Base-by-base conservation (phyloP, 23 tunicate species). In the Halocynthia roretzi region DNA sequence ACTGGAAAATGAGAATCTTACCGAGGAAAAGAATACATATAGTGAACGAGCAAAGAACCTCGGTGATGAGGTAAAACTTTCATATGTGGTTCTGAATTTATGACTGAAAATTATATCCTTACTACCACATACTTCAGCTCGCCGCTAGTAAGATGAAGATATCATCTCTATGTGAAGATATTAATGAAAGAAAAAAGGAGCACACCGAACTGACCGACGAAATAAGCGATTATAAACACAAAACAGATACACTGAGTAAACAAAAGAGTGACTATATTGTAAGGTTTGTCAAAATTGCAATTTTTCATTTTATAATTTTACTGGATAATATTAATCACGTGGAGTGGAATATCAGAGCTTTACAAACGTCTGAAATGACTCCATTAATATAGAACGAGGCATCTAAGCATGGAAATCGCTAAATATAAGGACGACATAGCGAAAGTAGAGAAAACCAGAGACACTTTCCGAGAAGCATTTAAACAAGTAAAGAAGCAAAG, bases 401-500 rank as follows among this genome's bases (percentile, higher is more conserved):
- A 56, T 8, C 75, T 86, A 22, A 86, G 53, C 12, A 53, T 19
- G 52, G 86, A 88, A 78, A 68, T 88, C 8, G 71, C 67, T 7
- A 80, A 55, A 22, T 72, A 82, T 51, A 86, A 78, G 48, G 61
- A 54, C n/a, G 77, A 81, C 53, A 79, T 67, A 10, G 81, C 82
- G 50, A 89, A 84, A 63, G 82, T 89, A n/a, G 85, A 84, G 76
- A 85, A 80, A 69, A 88, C 84, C 53, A 73, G 88, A 21, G 88
- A 89, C 70, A 52, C 79, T 6, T 89, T 81, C 66, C 80, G 84
- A 76, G 88, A 89, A 67, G 87, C 88, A 6, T 76, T 83, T 51
- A 89, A 80, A 75, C 96, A 89, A 84, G 86, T 78, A 14, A 80
- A 80, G 68, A 89, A 84, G 56, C 88, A 89, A 68, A 80, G 87